Conservation (phyloP, 2,888 invertebrate species). For the Steinernema scapterisci region DNA sequence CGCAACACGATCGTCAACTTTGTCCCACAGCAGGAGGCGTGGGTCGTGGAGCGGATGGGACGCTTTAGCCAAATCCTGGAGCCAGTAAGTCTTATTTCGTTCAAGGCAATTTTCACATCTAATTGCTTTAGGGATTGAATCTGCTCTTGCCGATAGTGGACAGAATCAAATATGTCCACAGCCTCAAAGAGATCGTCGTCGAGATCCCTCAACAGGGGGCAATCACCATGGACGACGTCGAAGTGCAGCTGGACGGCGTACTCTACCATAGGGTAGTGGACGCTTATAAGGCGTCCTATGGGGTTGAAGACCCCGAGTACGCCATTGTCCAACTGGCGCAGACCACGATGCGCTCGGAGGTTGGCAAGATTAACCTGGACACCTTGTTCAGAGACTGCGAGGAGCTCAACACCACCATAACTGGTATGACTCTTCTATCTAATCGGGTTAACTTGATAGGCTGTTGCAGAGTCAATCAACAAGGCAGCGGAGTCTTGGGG, state of each 20-base stretch:
- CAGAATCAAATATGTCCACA: slow-evolving; percentile 93
- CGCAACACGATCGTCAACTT: slow-evolving; percentile 92
- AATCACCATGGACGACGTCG: slow-evolving; percentile 95
- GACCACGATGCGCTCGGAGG: slow-evolving; percentile 98
- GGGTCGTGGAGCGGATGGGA: slow-evolving; percentile 98
- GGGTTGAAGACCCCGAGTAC: slow-evolving; percentile 98
- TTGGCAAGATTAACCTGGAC: slow-evolving; percentile 94
- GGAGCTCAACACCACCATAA: slow-evolving; percentile 89
- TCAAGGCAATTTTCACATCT: slow-evolving; percentile 1
- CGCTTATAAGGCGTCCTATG: slow-evolving; percentile 88
- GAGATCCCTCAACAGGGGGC: slow-evolving; percentile 98
- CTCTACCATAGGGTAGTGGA: slow-evolving; percentile 89
- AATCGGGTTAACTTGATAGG: background rate
- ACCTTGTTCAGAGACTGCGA: slow-evolving; percentile 93
- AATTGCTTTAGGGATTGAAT: slow-evolving; percentile 78
- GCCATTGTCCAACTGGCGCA: slow-evolving; percentile 98
- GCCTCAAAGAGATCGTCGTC: slow-evolving; percentile 97
- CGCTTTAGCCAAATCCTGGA: slow-evolving; percentile 89
- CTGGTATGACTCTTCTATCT: slow-evolving; percentile 70
- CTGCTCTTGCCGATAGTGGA: slow-evolving; percentile 88
- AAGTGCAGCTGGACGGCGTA: slow-evolving; percentile 93
- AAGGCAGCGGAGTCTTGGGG: slow-evolving; percentile 99
- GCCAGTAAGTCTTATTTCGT: slow-evolving; percentile 74
- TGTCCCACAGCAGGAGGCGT: slow-evolving; percentile 98
- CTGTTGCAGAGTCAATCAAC: slow-evolving; percentile 80